Conservation (phyloP, 2,797 vertebrate species). For the Chloroceryle amazona region DNA sequence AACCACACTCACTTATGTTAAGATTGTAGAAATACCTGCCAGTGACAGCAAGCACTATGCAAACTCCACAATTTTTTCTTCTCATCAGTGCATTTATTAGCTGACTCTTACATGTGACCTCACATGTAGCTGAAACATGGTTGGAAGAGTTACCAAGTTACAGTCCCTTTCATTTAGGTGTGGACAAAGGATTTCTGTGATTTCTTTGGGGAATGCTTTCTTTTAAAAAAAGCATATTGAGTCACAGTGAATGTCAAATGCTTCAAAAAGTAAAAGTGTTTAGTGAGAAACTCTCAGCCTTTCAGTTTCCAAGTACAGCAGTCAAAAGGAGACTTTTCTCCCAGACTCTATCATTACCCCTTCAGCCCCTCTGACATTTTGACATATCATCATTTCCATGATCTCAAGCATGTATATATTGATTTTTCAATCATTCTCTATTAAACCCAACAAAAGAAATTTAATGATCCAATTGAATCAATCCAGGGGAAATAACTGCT, state of each 20-base stretch:
- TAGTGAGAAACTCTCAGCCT: conserved; percentile 80
- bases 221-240: conserved; percentile 14
- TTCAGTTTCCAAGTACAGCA: conserved; percentile 79
- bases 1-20: background rate
- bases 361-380: conserved; percentile 86
- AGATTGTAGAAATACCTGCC: background rate
- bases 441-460: conserved; percentile 77
- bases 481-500: conserved; percentile 73
- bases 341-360: conserved; percentile 78
- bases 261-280: conserved; percentile 74
- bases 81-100: conserved; percentile 29
- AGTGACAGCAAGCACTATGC: background rate
- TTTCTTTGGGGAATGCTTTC: conserved; percentile 78
- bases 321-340: conserved; percentile 82
- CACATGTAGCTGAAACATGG: background rate
- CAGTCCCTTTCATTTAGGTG: conserved; percentile 46
- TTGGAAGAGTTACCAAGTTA: conserved; percentile 34
- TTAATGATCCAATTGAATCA: conserved; percentile 76
- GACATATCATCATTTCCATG: conserved; percentile 84
- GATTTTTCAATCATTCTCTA: conserved; percentile 84
- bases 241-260: conserved; percentile 76
- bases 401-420: conserved; percentile 81
- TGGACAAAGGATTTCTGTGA: conserved; percentile 59
- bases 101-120: conserved; percentile 5
- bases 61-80: background rate